These are phyloP conservation scores for Melanogrammus aeglefinus DNA, from an alignment of 2,797 vertebrate species.

Conservation along the genomic window DNA sequence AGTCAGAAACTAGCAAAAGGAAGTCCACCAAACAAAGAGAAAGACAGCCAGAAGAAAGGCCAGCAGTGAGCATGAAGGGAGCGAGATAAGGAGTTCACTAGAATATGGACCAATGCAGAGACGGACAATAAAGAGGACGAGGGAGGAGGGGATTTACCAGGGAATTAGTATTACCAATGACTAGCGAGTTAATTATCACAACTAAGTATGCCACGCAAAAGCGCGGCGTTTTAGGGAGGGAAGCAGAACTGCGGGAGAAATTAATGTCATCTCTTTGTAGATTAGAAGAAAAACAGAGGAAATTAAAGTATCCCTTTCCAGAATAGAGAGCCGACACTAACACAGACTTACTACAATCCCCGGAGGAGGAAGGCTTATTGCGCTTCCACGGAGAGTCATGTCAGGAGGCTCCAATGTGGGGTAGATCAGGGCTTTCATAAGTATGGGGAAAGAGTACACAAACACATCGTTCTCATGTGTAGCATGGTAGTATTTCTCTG, in stretches of 20 bases:
- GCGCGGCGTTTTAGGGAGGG: constrained; percentile 54
- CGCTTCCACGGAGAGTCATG: constrained; percentile 34
- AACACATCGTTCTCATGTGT: neutral
- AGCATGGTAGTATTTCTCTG: neutral
- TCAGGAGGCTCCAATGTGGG: constrained; percentile 49
- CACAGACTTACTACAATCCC: constrained; percentile 53
- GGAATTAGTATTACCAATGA: constrained; percentile 75
- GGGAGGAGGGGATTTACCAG: constrained; percentile 64
- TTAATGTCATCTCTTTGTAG: constrained; percentile 75
- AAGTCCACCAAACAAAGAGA: too few species aligned
- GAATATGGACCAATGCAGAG: constrained; percentile 57
- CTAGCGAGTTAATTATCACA: constrained; percentile 79
- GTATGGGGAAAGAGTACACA: neutral
- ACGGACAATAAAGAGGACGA: constrained; percentile 58
- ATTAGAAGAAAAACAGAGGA: constrained; percentile 48
- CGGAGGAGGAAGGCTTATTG: constrained; percentile 28
- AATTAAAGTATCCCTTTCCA: constrained; percentile 74
- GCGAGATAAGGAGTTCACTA: constrained; percentile 46
- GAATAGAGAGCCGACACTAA: constrained; percentile 60
- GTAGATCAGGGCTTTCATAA: constrained; percentile 9
- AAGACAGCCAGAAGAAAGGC: constrained; percentile 20
- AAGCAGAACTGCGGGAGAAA: constrained; percentile 71
- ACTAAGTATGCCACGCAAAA: constrained; percentile 67
- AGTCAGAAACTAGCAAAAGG: too few species aligned
- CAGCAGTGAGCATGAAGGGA: constrained; percentile 24